Conservation (phyloP, 2,113 vertebrate species). For the Sylvia atricapilla region DNA sequence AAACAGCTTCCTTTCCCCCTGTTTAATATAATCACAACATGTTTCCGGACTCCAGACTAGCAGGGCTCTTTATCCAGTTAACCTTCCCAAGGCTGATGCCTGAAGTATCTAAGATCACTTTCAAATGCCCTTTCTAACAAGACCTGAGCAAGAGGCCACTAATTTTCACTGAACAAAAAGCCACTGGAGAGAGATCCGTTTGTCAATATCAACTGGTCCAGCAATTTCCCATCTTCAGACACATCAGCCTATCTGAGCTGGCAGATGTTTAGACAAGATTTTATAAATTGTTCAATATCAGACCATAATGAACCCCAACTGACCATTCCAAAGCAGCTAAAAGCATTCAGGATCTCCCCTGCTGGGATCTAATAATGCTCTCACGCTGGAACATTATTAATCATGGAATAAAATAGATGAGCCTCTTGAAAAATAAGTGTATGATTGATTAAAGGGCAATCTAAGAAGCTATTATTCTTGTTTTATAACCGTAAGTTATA, state of each 20-base stretch:
- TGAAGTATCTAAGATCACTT: slow-evolving; percentile 79
- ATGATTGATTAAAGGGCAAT: slow-evolving; percentile 93
- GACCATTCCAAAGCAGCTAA: slow-evolving; percentile 90
- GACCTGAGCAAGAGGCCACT: slow-evolving; percentile 81
- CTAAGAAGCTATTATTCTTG: slow-evolving; percentile 88
- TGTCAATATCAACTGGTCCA: slow-evolving; percentile 85
- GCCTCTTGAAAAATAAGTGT: slow-evolving; percentile 86
- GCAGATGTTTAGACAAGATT: slow-evolving; percentile 99
- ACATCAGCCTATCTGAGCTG: slow-evolving; percentile 86
- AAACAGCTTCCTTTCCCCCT: background rate
- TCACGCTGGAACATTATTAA: slow-evolving; percentile 86
- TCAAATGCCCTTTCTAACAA: slow-evolving; percentile 83
- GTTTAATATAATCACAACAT: background rate
- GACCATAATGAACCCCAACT: slow-evolving; percentile 94
- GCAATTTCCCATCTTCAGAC: slow-evolving; percentile 87
- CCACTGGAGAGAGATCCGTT: slow-evolving; percentile 82
- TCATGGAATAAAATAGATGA: slow-evolving; percentile 93
- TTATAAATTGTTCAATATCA: slow-evolving; percentile 98
- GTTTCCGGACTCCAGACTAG: background rate
- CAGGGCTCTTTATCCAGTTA: slow-evolving; percentile 59
- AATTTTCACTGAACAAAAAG: slow-evolving; percentile 80
- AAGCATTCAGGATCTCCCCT: slow-evolving; percentile 85
- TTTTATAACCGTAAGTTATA: slow-evolving; percentile 84
- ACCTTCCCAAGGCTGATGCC: slow-evolving; percentile 67
- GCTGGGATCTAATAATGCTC: slow-evolving; percentile 90